These are phyloP conservation scores for Rhagonycha fulva DNA, from an alignment of 2,888 invertebrate genomes.

Conservation along the genomic window DNA sequence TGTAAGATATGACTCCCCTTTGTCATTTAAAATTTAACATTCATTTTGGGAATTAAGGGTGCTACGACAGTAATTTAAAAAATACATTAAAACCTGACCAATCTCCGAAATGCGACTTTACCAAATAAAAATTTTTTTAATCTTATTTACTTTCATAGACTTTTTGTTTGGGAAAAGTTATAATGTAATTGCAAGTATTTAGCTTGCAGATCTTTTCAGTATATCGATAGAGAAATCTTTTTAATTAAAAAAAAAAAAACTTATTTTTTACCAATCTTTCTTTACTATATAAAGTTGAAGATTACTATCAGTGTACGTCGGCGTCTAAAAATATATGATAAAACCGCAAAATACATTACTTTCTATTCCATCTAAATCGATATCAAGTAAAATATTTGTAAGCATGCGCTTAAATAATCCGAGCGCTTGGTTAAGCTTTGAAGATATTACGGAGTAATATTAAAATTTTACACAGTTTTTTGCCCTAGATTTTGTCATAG, in stretches of 20 bases:
- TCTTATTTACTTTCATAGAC: no score
- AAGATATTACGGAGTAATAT: background rate
- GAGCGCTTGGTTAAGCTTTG: background rate
- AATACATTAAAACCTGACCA: no score
- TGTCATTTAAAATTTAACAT: no score
- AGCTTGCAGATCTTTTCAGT: no score
- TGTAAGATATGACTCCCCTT: no score
- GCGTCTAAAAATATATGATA: slow-evolving; percentile 4
- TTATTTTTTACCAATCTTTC: background rate
- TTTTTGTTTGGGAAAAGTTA: no score
- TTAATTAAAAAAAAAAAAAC: background rate
- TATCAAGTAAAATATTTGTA: slow-evolving; percentile 4
- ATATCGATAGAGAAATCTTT: no score
- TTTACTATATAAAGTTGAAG: background rate
- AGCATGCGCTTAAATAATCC: slow-evolving; percentile 6
- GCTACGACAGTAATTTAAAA: no score
- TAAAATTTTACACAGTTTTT: background rate
- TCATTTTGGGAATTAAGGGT: no score
- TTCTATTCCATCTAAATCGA: slow-evolving; percentile 7
- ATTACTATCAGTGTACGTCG: background rate
- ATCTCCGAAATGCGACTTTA: no score
- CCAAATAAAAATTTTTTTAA: no score
- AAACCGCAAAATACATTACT: slow-evolving; percentile 9
- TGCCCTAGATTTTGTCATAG: background rate
- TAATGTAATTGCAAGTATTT: no score